These are phyloP conservation scores for Platerodrilus igneus DNA, from an alignment of 2,888 invertebrate species.

Conservation along the genomic window DNA sequence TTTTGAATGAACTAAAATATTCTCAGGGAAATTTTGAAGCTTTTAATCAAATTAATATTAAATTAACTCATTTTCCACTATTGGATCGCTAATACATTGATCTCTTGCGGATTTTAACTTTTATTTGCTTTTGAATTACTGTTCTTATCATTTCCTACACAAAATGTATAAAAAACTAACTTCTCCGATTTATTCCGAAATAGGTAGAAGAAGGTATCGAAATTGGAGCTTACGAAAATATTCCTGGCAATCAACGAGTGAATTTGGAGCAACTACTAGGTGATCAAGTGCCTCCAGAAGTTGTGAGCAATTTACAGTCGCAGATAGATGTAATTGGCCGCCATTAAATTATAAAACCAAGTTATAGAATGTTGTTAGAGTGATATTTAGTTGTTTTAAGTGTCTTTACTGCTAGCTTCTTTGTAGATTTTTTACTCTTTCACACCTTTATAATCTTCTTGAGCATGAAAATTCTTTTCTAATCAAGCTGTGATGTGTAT, in stretches of 20 bases:
- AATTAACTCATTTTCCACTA: too few species aligned
- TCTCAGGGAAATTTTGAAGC: background rate
- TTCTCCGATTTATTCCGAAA: constrained; percentile 24
- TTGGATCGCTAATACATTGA: too few species aligned
- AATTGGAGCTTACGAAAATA: constrained; percentile 79
- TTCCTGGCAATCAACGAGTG: constrained; percentile 79
- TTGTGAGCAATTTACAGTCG: constrained; percentile 79
- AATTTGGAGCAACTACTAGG: constrained; percentile 80
- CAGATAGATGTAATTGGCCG: constrained; percentile 81
- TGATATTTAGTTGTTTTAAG: too few species aligned
- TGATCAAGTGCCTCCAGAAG: constrained; percentile 81
- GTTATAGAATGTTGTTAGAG: background rate
- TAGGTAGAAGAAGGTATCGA: constrained; percentile 81
- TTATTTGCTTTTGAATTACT: too few species aligned
- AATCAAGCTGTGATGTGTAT: too few species aligned
- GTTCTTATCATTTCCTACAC: too few species aligned
- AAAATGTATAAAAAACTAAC: too few species aligned
- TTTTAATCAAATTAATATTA: too few species aligned
- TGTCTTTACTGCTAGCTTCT: too few species aligned
- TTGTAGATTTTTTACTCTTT: background rate
- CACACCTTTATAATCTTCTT: background rate
- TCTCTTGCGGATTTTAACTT: too few species aligned
- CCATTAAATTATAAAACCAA: constrained; percentile 45
- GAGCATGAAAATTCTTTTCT: too few species aligned
- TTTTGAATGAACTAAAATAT: too few species aligned